Percentiles rank a stretch among this genome's conserved stretches.
These are phyloP conservation scores for Ypsolopha scabrella DNA, from an alignment of 2,888 invertebrate genomes.

Conservation along the genomic window DNA sequence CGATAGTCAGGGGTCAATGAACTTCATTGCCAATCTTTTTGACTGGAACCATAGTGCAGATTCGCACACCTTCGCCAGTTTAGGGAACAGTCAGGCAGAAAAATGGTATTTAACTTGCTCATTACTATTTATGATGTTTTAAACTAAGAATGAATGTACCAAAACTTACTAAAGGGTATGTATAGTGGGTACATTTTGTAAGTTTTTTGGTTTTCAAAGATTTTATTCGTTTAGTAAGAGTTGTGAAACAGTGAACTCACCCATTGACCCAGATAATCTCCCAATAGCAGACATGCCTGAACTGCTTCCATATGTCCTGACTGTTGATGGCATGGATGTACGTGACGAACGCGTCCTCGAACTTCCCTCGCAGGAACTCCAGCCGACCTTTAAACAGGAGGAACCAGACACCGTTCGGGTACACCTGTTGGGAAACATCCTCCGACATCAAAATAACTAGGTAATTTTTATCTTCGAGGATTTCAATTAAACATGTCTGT, in stretches of 20 bases:
- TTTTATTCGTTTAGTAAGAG: no score
- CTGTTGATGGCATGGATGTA: slow-evolving; percentile 86
- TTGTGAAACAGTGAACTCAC: slow-evolving; percentile 55
- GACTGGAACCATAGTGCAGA: no score
- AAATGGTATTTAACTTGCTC: no score
- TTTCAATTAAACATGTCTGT: neutral
- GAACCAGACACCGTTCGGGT: slow-evolving; percentile 91
- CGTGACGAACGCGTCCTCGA: slow-evolving; percentile 77
- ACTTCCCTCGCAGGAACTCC: slow-evolving; percentile 83
- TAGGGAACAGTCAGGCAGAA: no score
- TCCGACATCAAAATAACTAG: neutral
- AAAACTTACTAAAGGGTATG: no score
- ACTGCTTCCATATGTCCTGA: slow-evolving; percentile 89
- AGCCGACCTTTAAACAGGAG: slow-evolving; percentile 90
- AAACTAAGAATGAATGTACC: no score
- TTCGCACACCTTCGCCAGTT: no score
- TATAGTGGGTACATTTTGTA: no score
- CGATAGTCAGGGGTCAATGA: no score
- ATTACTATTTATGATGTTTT: no score
- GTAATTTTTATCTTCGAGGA: neutral
- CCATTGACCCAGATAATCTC: slow-evolving; percentile 92
- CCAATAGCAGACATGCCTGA: slow-evolving; percentile 95
- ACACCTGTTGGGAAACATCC: slow-evolving; percentile 48
- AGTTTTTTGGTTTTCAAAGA: no score
- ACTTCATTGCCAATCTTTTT: no score